Conservation (phyloP, 2,797 vertebrate genomes). For the Gymnoscopelus braueri region DNA sequence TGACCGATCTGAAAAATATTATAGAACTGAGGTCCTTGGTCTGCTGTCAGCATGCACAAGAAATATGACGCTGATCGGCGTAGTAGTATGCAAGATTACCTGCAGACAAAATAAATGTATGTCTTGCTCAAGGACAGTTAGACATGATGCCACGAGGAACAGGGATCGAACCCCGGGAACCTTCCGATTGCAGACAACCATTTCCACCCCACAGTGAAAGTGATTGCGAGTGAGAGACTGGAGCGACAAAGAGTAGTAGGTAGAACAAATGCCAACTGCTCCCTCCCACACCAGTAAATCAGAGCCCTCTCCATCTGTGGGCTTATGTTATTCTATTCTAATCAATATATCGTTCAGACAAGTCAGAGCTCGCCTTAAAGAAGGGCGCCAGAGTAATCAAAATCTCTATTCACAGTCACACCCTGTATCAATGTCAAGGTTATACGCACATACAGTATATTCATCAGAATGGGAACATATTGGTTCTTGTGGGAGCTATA, state of each 20-base stretch:
- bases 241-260: too few relatives aligned
- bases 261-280: constrained; percentile 40
- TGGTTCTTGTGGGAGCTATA: neutral
- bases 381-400: constrained; percentile 73
- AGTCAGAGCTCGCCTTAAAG: constrained; percentile 61
- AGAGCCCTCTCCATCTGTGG: constrained; percentile 65
- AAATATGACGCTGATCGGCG: too few relatives aligned
- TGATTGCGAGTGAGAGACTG: constrained; percentile 40
- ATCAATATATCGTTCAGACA: constrained; percentile 82
- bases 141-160: too few relatives aligned
- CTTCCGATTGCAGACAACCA: too few relatives aligned
- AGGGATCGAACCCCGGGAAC: too few relatives aligned
- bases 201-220: too few relatives aligned
- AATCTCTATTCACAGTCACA: constrained; percentile 69
- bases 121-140: too few relatives aligned
- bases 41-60: too few relatives aligned
- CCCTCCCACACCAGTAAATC: constrained; percentile 67
- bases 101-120: too few relatives aligned
- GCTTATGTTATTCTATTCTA: constrained; percentile 79
- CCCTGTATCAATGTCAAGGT: constrained; percentile 76
- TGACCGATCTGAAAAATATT: too few relatives aligned
- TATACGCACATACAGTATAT: constrained; percentile 45
- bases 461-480: constrained; percentile 30
- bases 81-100: too few relatives aligned
- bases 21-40: too few relatives aligned